Conservation (phyloP, 2,888 invertebrate genomes). For the Eulithis prunata region DNA sequence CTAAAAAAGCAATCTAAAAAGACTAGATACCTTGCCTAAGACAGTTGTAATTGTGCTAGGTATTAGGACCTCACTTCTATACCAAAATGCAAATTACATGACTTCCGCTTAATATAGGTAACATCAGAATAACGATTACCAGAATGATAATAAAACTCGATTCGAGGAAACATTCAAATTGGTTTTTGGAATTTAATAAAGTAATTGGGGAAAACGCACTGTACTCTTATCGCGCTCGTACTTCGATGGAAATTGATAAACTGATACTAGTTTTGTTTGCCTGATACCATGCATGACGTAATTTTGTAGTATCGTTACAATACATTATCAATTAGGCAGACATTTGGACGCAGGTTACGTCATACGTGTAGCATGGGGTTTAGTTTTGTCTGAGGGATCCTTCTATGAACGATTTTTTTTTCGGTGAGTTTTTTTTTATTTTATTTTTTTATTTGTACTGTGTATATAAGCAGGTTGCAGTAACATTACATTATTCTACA, state of each 20-base stretch:
- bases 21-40: too few relatives aligned
- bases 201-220: conserved; percentile 24
- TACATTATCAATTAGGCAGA: too few relatives aligned
- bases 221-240: conserved; percentile 10
- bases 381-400: too few relatives aligned
- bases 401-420: too few relatives aligned
- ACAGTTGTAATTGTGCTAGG: too few relatives aligned
- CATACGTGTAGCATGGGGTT: too few relatives aligned
- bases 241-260: conserved; percentile 27
- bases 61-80: background rate
- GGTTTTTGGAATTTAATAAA: conserved; percentile 11
- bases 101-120: background rate
- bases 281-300: conserved; percentile 11
- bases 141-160: conserved; percentile 2
- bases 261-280: conserved; percentile 18
- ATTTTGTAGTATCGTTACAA: background rate
- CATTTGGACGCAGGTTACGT: too few relatives aligned
- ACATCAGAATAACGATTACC: background rate
- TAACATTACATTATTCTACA: too few relatives aligned
- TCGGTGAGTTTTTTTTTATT: too few relatives aligned
- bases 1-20: too few relatives aligned
- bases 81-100: conserved; percentile 1
- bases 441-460: too few relatives aligned
- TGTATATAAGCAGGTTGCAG: too few relatives aligned
- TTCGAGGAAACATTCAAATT: conserved; percentile 19